Base-by-base conservation (phyloP, 2,113 vertebrate genomes). In the Macroglossus sobrinus region DNA sequence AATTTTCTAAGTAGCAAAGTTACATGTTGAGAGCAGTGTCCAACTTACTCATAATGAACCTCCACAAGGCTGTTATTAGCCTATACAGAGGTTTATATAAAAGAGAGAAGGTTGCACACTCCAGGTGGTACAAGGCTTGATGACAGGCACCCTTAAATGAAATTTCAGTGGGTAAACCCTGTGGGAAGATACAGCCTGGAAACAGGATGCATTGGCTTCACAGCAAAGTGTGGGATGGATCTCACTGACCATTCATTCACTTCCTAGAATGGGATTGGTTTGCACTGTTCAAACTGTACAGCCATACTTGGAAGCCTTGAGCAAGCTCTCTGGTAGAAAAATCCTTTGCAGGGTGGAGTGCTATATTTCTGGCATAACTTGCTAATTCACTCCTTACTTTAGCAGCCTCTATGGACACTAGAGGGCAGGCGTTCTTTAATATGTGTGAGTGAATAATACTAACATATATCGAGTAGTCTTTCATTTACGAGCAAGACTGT, bases 401-500 rank as follows among this genome's bases (percentile, higher is more conserved):
- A 89, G 89, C 24, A 78, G 50, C 59, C 33, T 64, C 53, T 30
- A 59, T 66, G 53, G 71, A 95, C 94, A 87, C 95, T 69, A 97
- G 97, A 97, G 96, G 97, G 94, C 97, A 97, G 92, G 15, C 35
- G 0, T 89, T 85, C 84, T 66, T 86, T 45, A 55, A 57, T 21
- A 55, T 2, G 61, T 40, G 18, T 28, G 35, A n/a, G 69, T 35
- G 28, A 93, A 1, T 75, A 85, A 1, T 3, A 38, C 35, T 66
- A 57, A 47, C n/a, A 28, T 28, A 28, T 55, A 82, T 84, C 55
- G 33, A 80, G 43, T 21, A 5, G 1, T 21, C 15, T 61, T 59
- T 93, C n/a, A 22, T n/a, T 59, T 53, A 61, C 47, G 53, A 72
- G 71, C 35, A 75, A 57, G n/a, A 14, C 7, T 72, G 35, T 57